Evolutionary conservation across 2,113 vertebrate genomes (phyloP), one percentile per base, ranked within the genome.

Genomic region (Tautogolabrus adspersus): DNA sequence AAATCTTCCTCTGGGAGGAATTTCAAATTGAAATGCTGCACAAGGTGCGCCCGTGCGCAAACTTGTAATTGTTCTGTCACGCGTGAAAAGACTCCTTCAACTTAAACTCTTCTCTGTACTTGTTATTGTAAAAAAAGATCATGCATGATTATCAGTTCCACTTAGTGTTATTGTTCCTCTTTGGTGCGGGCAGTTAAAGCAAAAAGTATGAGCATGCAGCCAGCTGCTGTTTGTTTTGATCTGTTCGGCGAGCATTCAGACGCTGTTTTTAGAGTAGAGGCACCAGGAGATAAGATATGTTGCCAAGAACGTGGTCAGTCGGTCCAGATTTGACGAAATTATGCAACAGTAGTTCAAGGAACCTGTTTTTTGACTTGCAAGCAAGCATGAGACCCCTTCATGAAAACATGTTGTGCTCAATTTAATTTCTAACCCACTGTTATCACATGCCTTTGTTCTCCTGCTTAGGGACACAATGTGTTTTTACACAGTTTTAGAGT

Each of bases 391-490:
- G 46, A 55, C 42, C 18, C n/a, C 16, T 26, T 63, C 19, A 56
- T 34, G 74, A 82, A 88, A 87, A 90, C 85, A 90, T 81, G 86
- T 78, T 81, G 69, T 88, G 68, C 40, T 73, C 60, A 75, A 30
- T 56, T 49, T 70, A 56, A 80, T 56, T 12, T 78, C 74, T 71
- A 77, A 75, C 81, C n/a, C 9, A 10, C 63, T 58, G 62, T 66
- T 51, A 66, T 66, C 55, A 23, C 18, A 18, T 65, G 62, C 19
- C 42, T 73, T 64, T 60, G 66, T 77, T 83, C 44, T 59, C 23
- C 3, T 55, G 69, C 12, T 8, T 66, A 26, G 4, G 12, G 5
- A 3, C 7, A 10, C 40, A 1, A 9, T 57, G 10, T 49, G 23
- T 69, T 58, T 12, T 40, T 57, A 18, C 30, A 37, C 21, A 44